Evolutionary conservation across 2,888 invertebrate genomes (phyloP).

Genomic region (Hydrotaea cyrtoneurina): DNA sequence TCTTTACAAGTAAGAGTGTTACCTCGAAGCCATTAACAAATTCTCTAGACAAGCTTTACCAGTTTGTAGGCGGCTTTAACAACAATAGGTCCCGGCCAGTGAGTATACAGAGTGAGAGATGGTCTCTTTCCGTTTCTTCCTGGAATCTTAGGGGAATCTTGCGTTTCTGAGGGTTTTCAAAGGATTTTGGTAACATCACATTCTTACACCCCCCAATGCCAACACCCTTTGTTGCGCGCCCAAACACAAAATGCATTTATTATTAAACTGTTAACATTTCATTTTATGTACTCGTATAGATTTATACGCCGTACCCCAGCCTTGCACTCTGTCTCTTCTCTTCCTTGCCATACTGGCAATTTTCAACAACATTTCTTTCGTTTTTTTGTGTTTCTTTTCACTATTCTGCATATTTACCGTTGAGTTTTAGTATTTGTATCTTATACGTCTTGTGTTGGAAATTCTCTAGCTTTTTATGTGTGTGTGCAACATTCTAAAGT

Average conservation of each 20-base stretch:
- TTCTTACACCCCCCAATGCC: neutral
- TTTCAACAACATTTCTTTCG: slow-evolving; percentile 30
- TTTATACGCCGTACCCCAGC: neutral
- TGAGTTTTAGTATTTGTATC: slow-evolving; percentile 7
- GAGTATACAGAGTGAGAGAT: no score
- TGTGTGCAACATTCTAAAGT: neutral
- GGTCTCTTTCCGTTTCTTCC: no score
- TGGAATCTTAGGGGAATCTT: no score
- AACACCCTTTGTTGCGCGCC: slow-evolving; percentile 44
- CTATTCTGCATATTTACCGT: slow-evolving; percentile 21
- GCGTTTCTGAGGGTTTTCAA: no score
- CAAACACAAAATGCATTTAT: slow-evolving; percentile 61
- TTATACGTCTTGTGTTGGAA: neutral
- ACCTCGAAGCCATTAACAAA: no score
- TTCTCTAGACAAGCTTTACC: no score
- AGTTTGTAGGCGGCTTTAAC: no score
- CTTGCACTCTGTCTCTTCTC: neutral
- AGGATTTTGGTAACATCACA: no score
- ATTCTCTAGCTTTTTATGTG: slow-evolving; percentile 1
- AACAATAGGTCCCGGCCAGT: no score
- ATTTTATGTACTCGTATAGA: slow-evolving; percentile 23
- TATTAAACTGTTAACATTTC: slow-evolving; percentile 65
- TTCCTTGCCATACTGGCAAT: neutral
- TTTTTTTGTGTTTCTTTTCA: slow-evolving; percentile 1
- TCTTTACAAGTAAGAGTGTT: no score